phyloP scores from a whole-genome alignment of 2,113 vertebrate species.

The Takifugu flavidus region DNA sequence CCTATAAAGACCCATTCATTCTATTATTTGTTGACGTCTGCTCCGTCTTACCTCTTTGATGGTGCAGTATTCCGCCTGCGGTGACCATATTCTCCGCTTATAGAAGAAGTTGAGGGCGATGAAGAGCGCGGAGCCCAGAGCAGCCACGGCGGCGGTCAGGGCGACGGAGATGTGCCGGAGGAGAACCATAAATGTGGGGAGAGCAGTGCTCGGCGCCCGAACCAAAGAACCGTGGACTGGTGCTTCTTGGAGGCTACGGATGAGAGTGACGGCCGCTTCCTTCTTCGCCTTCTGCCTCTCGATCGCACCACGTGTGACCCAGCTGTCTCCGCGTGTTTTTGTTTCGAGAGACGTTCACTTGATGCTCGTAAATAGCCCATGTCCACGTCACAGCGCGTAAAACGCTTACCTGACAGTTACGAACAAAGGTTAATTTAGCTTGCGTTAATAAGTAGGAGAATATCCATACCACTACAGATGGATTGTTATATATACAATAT shows the following conservation, averaged over 20 bases:
- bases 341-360: conserved; percentile 25
- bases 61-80: conserved; percentile 64
- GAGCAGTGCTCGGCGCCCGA: neutral
- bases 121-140: conserved; percentile 82
- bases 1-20: neutral
- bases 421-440: too few relatives aligned
- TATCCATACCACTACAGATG: too few relatives aligned
- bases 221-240: neutral
- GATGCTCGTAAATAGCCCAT: conserved; percentile 9
- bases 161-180: conserved; percentile 73
- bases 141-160: conserved; percentile 80
- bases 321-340: conserved; percentile 35
- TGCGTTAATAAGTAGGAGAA: too few relatives aligned
- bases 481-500: too few relatives aligned
- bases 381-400: too few relatives aligned
- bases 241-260: conserved; percentile 5
- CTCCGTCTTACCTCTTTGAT: conserved; percentile 57
- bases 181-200: conserved; percentile 65
- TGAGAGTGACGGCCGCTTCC: neutral
- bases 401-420: too few relatives aligned
- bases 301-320: conserved; percentile 24
- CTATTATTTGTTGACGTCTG: neutral
- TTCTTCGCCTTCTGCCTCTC: neutral
- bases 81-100: conserved; percentile 67
- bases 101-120: conserved; percentile 81